Conservation (phyloP, 2,888 invertebrate genomes). For the Geophilus truncorum region DNA sequence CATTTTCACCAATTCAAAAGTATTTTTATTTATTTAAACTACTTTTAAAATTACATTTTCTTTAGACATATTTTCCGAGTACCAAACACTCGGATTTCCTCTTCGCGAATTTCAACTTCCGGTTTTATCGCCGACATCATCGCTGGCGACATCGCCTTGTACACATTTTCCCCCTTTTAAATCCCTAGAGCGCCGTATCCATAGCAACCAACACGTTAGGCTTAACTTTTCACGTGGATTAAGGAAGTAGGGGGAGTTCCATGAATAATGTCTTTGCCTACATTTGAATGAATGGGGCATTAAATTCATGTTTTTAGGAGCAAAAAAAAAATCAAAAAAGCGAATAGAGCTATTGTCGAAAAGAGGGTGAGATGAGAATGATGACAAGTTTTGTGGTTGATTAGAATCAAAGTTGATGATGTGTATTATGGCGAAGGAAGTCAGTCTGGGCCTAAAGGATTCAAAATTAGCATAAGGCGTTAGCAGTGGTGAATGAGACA, state of each 20-base stretch:
- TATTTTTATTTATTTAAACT: not conserved
- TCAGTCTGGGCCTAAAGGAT: not conserved
- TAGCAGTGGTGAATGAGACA: not conserved
- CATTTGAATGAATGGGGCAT: constrained; percentile 15
- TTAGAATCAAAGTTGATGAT: not conserved
- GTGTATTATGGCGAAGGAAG: not conserved
- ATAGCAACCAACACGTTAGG: constrained; percentile 16
- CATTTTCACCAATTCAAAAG: not conserved
- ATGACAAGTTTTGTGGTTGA: not conserved
- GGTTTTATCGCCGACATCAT: not conserved
- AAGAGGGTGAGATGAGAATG: not conserved
- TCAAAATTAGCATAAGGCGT: not conserved
- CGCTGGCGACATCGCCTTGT: not conserved
- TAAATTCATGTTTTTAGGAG: not conserved
- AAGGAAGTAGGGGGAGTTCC: constrained; percentile 1
- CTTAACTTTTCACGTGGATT: constrained; percentile 20
- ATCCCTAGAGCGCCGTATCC: not conserved
- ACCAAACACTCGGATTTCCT: too few species aligned
- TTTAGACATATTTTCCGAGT: too few species aligned
- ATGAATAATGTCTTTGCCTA: constrained; percentile 7
- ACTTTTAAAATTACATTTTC: too few species aligned
- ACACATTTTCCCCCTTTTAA: not conserved
- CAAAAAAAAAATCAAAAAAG: not conserved
- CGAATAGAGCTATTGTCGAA: not conserved
- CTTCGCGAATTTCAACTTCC: not conserved